Conservation (phyloP, 1,140 invertebrate genomes). For the Achroia grisella region DNA sequence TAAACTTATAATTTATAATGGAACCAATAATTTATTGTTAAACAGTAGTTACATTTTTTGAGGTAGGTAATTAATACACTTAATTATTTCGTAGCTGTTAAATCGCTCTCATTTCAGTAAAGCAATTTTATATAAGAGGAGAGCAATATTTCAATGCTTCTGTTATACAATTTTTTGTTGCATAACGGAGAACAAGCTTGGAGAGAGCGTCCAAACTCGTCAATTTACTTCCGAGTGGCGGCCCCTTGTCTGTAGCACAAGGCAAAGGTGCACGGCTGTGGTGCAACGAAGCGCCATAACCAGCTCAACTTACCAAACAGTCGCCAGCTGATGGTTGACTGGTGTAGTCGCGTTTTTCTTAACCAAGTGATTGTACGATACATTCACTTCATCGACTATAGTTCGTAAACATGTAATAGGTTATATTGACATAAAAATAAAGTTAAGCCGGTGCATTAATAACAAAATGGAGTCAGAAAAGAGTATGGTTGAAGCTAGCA, state of each 20-base stretch:
- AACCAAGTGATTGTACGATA: constrained; percentile 14
- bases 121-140: background rate
- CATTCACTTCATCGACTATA: constrained; percentile 8
- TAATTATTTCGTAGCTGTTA: no score
- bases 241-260: constrained; percentile 6
- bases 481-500: constrained; percentile 26
- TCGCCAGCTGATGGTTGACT: constrained; percentile 56
- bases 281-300: no score
- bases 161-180: constrained; percentile 50
- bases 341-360: constrained; percentile 38
- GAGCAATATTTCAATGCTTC: constrained; percentile 20
- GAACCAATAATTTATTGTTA: no score
- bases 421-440: background rate
- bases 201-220: constrained; percentile 31
- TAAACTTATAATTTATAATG: no score
- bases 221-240: constrained; percentile 58
- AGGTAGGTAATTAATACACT: no score
- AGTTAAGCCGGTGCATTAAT: constrained; percentile 22
- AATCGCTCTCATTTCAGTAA: no score
- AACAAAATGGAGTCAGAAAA: constrained; percentile 50
- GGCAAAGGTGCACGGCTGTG: background rate
- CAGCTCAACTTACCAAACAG: constrained; percentile 33
- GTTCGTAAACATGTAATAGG: constrained; percentile 1
- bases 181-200: constrained; percentile 25
- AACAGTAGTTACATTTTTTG: no score